A percentile compares a stretch with the other conserved stretches of the same genome.
Conservation (phyloP, 1,140 invertebrate species). For the Trialeurodes vaporariorum region DNA sequence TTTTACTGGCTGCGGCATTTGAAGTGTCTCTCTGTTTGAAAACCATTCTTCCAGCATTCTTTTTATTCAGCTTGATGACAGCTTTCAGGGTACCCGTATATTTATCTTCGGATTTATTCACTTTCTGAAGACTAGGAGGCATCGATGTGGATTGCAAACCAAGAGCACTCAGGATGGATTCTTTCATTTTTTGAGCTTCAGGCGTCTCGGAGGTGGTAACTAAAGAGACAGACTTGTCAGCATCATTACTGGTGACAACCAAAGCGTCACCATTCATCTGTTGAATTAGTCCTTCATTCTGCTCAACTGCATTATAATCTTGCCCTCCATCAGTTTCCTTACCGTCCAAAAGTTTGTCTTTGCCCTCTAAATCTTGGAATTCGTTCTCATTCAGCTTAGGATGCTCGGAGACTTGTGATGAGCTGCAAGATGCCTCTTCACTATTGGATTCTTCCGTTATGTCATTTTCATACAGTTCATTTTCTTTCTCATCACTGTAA, state of each 20-base stretch:
- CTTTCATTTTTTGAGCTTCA: constrained; percentile 45
- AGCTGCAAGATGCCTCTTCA: background rate
- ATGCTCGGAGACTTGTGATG: background rate
- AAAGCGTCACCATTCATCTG: too few species aligned
- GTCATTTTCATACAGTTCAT: background rate
- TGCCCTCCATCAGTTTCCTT: background rate
- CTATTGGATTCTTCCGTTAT: background rate
- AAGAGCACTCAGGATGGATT: constrained; percentile 47
- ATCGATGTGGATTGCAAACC: constrained; percentile 31
- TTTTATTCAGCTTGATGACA: constrained; percentile 51
- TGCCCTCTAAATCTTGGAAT: background rate
- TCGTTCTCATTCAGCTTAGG: background rate
- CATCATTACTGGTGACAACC: too few species aligned
- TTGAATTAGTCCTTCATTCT: too few species aligned
- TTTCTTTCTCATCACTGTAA: background rate
- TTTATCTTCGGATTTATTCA: constrained; percentile 27
- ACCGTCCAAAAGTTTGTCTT: too few species aligned
- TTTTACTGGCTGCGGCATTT: background rate
- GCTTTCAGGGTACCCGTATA: constrained; percentile 67
- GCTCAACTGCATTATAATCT: too few species aligned
- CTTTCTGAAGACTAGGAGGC: constrained; percentile 20
- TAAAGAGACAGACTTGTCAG: too few species aligned
- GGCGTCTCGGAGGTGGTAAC: constrained; percentile 34
- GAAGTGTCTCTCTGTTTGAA: constrained; percentile 44
- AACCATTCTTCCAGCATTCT: constrained; percentile 61